Evolutionary conservation across 2,888 invertebrate species (phyloP).

Genomic region (Apantesis nais): DNA sequence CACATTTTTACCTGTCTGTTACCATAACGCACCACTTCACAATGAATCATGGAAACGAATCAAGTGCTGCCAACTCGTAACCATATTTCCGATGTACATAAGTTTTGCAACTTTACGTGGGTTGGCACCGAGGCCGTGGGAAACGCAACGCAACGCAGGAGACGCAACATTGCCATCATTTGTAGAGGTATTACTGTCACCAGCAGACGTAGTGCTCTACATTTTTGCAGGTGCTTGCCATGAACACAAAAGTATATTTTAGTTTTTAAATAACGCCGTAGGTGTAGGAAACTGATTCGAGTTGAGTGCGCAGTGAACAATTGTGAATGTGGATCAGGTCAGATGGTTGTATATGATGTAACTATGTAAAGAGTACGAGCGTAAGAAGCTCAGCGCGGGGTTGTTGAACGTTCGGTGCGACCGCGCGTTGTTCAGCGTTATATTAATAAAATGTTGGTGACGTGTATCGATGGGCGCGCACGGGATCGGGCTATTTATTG

Average conservation of each 20-base stretch:
- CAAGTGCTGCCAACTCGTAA: slow-evolving; percentile 45
- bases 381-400: slow-evolving; percentile 69
- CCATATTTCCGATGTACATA: slow-evolving; percentile 59
- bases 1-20: neutral
- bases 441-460: slow-evolving; percentile 83
- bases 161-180: slow-evolving; percentile 57
- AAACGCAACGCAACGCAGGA: slow-evolving; percentile 58
- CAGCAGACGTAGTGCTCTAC: slow-evolving; percentile 50
- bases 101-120: slow-evolving; percentile 61
- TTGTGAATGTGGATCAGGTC: slow-evolving; percentile 56
- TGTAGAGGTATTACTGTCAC: slow-evolving; percentile 63
- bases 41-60: slow-evolving; percentile 36
- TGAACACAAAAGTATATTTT: slow-evolving; percentile 10
- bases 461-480: slow-evolving; percentile 77
- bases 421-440: slow-evolving; percentile 73
- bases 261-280: slow-evolving; percentile 23
- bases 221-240: slow-evolving; percentile 30
- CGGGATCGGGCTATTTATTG: slow-evolving; percentile 78
- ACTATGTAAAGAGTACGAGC: slow-evolving; percentile 60
- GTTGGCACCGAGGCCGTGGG: slow-evolving; percentile 73
- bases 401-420: slow-evolving; percentile 77
- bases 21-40: slow-evolving; percentile 31
- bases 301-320: slow-evolving; percentile 45
- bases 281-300: slow-evolving; percentile 19
- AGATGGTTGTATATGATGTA: slow-evolving; percentile 63